These are phyloP conservation scores for Guaruba guarouba DNA, from an alignment of 2,113 vertebrate genomes.

Conservation along the genomic window DNA sequence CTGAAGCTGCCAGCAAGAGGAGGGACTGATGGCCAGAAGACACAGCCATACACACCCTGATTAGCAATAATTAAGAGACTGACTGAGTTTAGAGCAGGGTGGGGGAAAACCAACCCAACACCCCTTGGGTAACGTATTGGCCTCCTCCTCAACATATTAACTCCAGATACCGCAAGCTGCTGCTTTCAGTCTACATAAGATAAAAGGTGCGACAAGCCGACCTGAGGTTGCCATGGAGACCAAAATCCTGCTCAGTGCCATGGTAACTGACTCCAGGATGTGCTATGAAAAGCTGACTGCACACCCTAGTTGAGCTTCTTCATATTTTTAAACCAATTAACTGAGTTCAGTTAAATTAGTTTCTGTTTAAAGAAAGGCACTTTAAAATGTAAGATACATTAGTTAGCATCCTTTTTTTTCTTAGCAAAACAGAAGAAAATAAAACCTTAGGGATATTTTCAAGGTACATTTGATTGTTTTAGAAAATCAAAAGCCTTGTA, in stretches of 20 bases:
- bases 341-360: constrained; percentile 32
- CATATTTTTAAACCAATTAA: constrained; percentile 79
- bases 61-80: not conserved
- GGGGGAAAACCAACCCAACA: not conserved
- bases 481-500: not conserved
- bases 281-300: constrained; percentile 69
- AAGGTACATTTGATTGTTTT: not conserved
- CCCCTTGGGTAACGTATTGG: not conserved
- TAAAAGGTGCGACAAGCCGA: constrained; percentile 62
- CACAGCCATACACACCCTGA: not conserved
- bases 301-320: constrained; percentile 63
- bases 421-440: not conserved
- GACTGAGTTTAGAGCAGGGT: not conserved
- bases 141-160: not conserved
- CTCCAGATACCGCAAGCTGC: constrained; percentile 43
- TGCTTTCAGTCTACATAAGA: constrained; percentile 37
- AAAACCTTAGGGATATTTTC: not conserved
- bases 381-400: not conserved
- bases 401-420: not conserved
- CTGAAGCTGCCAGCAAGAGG: rapidly evolving
- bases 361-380: constrained; percentile 41
- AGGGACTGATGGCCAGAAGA: not conserved
- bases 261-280: constrained; percentile 82
- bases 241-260: constrained; percentile 78
- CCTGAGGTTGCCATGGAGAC: constrained; percentile 85